Evolutionary conservation across 2,797 vertebrate species (phyloP).

Genomic region (Muscicapa striata): DNA sequence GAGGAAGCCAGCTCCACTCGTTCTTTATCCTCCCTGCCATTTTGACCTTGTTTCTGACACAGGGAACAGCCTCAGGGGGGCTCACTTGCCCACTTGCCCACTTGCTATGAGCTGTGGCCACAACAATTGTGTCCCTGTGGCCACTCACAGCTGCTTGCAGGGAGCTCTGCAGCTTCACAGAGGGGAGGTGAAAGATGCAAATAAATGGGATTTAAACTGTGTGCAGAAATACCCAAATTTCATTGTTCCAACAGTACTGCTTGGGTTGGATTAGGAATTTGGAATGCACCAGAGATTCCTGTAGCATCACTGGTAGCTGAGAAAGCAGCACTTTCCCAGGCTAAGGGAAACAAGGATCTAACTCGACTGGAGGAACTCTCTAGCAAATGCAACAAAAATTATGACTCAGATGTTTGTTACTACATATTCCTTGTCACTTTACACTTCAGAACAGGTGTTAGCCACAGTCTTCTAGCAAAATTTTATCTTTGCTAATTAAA

Average conservation of each 20-base stretch:
- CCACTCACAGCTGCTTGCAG: not conserved
- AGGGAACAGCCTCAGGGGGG: not conserved
- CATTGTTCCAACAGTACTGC: not conserved
- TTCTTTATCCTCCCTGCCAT: not conserved
- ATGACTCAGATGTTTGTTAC: not conserved
- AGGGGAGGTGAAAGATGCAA: not conserved
- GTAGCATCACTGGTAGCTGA: not conserved
- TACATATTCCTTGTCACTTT: not conserved
- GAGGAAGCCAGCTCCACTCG: not conserved
- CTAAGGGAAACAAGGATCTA: not conserved
- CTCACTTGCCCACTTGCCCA: not conserved
- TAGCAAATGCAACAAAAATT: not conserved
- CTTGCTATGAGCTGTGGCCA: rapidly evolving
- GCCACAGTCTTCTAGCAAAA: conserved; percentile 41
- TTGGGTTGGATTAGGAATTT: not conserved
- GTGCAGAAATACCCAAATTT: not conserved
- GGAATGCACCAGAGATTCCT: not conserved
- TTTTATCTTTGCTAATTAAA: conserved; percentile 35
- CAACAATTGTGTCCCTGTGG: not conserved
- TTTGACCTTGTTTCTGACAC: not conserved
- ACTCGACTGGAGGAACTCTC: not conserved
- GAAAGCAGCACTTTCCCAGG: not conserved
- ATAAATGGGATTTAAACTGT: not conserved
- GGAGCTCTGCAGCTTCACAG: not conserved
- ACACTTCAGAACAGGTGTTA: conserved; percentile 36